Base-by-base conservation (phyloP, 92 coral and sea anemone species). In the Chrysogorgia sp. region DNA sequence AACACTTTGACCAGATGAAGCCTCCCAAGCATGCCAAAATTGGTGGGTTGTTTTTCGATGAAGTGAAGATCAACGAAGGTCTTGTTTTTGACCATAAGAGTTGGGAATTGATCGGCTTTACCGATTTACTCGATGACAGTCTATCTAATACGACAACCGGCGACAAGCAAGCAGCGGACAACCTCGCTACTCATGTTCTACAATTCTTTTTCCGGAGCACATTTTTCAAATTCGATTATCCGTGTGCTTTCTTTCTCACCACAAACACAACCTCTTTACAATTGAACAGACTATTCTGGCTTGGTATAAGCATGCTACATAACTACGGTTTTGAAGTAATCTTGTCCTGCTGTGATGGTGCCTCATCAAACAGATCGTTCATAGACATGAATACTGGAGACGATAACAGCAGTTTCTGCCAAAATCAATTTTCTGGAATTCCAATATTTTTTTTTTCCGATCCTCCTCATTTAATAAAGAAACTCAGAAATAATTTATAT, bases 391-490 rank as follows among this genome's bases (percentile, higher is more conserved):
- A 69, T 17, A 70, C 79, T n/a, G 30, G 35, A 19, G 65, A 81
- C 33, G 20, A 34, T 17, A 43, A 61, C 23, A 43, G 67, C 58
- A 40, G 74, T 34, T 31, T 30, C 15, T 66, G 85, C 34, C 30
- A 14, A 40, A 74, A 74, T 74, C 79, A 28, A 48, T 74, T 74
- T 56, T 50, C 77, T 20, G 57, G 65, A 23, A 66, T 41, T 13
- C 84, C 77, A 34, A 66, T 80, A 31, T 80, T 80, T 67, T 67
- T 67, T 59, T 71, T 81, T 28, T 81, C 80, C 35, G 84, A 80
- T n/a, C 84, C 84, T 24, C 79, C 79, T 45, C 84, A 80, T 68
- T 32, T 80, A 41, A 80, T 79, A 47, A 79, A 79, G 61, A 63
- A 65, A 47, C 22, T 78, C 28, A 64, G 76, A 13, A 78, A 78